Conservation (phyloP, 2,888 invertebrate genomes). For the Hedya salicella region DNA sequence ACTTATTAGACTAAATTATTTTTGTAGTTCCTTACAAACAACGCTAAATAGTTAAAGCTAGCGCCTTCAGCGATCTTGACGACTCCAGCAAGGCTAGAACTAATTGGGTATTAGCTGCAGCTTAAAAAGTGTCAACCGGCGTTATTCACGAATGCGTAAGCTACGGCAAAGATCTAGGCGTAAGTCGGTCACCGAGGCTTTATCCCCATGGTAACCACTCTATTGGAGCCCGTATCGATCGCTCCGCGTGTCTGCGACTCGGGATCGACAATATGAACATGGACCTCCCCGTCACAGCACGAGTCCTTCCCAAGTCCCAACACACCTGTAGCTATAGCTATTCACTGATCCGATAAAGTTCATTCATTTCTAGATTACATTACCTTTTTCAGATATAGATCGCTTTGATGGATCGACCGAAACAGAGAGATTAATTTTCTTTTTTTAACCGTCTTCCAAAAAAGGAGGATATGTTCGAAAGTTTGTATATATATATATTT, state of each 20-base stretch:
- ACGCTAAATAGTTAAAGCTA: too few species aligned
- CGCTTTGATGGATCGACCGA: too few species aligned
- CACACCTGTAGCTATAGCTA: neutral
- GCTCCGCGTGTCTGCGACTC: slow-evolving; percentile 6
- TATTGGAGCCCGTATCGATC: slow-evolving; percentile 43
- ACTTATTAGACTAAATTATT: too few species aligned
- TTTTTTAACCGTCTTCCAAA: too few species aligned
- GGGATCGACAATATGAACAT: slow-evolving; percentile 29
- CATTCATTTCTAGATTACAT: neutral
- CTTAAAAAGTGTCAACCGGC: slow-evolving; percentile 4
- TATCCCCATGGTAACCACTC: slow-evolving; percentile 44
- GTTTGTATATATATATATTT: too few species aligned
- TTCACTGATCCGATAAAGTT: neutral
- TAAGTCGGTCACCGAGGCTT: slow-evolving; percentile 43
- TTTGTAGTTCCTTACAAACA: too few species aligned
- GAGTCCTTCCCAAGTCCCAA: neutral
- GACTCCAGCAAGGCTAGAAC: neutral
- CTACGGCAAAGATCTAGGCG: slow-evolving; percentile 15
- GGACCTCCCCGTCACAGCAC: neutral
- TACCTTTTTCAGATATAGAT: too few species aligned
- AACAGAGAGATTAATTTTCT: too few species aligned
- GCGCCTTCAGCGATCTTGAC: too few species aligned
- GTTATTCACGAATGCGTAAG: slow-evolving; percentile 1
- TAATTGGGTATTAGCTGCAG: neutral
- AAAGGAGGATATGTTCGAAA: too few species aligned